A percentile compares a stretch with the other conserved stretches of the same genome.
Evolutionary conservation across 2,888 invertebrate genomes (phyloP).

Genomic region (Sesia apiformis): DNA sequence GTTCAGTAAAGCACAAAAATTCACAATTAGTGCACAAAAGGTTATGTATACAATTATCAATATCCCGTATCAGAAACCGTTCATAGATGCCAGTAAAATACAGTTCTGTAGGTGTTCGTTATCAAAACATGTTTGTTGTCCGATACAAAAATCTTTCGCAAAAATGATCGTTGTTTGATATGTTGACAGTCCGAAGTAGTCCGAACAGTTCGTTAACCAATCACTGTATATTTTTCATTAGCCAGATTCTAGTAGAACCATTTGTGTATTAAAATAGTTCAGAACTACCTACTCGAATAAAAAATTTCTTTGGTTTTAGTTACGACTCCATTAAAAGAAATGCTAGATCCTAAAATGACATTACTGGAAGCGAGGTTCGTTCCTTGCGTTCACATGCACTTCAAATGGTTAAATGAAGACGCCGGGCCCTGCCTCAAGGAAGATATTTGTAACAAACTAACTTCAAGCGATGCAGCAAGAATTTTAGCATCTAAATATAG

Average conservation of each 20-base stretch:
- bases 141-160: no score
- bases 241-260: no score
- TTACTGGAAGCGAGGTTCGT: conserved; percentile 84
- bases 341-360: conserved; percentile 76
- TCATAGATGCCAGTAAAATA: no score
- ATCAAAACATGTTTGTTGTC: no score
- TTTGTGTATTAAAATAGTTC: background rate
- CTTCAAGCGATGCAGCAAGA: conserved; percentile 79
- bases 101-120: no score
- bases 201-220: background rate
- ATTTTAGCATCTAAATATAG: conserved; percentile 81
- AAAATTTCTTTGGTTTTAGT: conserved; percentile 66
- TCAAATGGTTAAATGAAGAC: conserved; percentile 67
- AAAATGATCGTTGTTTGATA: background rate
- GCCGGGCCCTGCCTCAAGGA: conserved; percentile 68
- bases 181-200: background rate
- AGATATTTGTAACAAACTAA: conserved; percentile 75
- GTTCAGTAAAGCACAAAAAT: no score
- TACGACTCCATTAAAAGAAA: conserved; percentile 86
- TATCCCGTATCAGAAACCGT: no score
- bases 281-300: background rate
- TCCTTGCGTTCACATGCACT: conserved; percentile 85
- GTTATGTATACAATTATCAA: no score
- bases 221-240: background rate
- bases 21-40: no score